Base-by-base conservation (phyloP, 2,113 vertebrate genomes). In the Dolichotis patagonum region DNA sequence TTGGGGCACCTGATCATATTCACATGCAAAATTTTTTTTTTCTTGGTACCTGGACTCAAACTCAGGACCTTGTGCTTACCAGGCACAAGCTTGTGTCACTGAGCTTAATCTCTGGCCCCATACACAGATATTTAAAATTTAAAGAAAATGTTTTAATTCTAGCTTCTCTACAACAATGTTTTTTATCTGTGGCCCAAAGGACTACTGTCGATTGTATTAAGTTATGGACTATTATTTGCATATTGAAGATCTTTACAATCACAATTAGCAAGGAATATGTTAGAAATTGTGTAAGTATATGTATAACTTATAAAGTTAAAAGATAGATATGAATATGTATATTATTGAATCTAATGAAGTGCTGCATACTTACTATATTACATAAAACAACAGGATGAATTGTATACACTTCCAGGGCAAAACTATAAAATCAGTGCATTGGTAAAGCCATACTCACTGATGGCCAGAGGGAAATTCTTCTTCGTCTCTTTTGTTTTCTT, bases 371-470 rank as follows among this genome's bases (percentile, higher is more conserved):
- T 43, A 46, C 19, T 4, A 46, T n/a, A 2, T 73, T 56, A 8
- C 20, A 73, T 90, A 60, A 90, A 82, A 62, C 8, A 77, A 24
- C 1, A 28, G 43, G 2, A 26, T 80, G 4, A 46, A 71, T 54
- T 32, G 19, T 63, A 9, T 10, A 22, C 0, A 43, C 3, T 63
- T 43, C 5, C 4, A 58, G 58, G 6, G 17, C 7, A 22, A 22
- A 69, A 32, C 22, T 67, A 8, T 60, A 19, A 60, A 52, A 58
- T 43, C 26, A 22, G 41, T 26, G 14, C 35, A 1, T n/a, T 46
- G 17, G 16, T 4, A 54, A 28, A 38, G 5, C 35, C 0, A 0
- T 5, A 0, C 22, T 26, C 35, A 65, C 12, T 32, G 26, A 38
- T 8, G 3, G 1, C 20, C 8, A 12, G 20, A 12, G 17, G 10